Percentiles rank a stretch among this genome's conserved stretches.
These are phyloP conservation scores for Apeltes quadracus DNA, from an alignment of 2,113 vertebrate genomes.

Conservation along the genomic window DNA sequence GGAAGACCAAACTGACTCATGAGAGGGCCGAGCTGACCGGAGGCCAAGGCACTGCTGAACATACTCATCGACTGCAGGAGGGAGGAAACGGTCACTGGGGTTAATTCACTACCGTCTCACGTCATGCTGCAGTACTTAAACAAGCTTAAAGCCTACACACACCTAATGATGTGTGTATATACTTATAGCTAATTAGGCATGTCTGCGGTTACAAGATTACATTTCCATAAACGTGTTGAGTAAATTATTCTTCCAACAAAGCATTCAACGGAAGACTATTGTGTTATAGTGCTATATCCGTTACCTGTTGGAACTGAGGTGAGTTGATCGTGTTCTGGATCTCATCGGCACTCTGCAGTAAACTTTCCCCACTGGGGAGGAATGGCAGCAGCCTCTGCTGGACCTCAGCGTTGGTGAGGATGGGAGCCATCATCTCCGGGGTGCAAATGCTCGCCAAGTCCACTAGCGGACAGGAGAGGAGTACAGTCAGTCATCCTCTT, in stretches of 20 bases:
- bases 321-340: conserved; percentile 96
- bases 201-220: not conserved
- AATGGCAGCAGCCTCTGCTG: conserved; percentile 93
- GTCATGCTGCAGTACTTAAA: not conserved
- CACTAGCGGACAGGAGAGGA: conserved; percentile 73
- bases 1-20: conserved; percentile 98
- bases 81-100: not conserved
- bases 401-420: conserved; percentile 93
- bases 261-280: too few relatives aligned
- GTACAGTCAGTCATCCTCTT: not conserved
- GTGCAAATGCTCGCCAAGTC: conserved; percentile 94
- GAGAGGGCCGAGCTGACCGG: conserved; percentile 94
- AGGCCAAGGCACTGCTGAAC: conserved; percentile 97
- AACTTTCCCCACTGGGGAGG: conserved; percentile 92
- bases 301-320: conserved; percentile 98
- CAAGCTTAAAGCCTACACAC: not conserved
- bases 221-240: not conserved
- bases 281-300: too few relatives aligned
- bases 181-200: too few relatives aligned
- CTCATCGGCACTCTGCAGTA: conserved; percentile 91
- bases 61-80: conserved; percentile 90
- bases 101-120: not conserved
- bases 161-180: too few relatives aligned
- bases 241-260: not conserved
- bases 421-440: conserved; percentile 97